A percentile compares a stretch with the other conserved stretches of the same genome.
Conservation (phyloP, 2,888 invertebrate genomes). For the Idaea straminata region DNA sequence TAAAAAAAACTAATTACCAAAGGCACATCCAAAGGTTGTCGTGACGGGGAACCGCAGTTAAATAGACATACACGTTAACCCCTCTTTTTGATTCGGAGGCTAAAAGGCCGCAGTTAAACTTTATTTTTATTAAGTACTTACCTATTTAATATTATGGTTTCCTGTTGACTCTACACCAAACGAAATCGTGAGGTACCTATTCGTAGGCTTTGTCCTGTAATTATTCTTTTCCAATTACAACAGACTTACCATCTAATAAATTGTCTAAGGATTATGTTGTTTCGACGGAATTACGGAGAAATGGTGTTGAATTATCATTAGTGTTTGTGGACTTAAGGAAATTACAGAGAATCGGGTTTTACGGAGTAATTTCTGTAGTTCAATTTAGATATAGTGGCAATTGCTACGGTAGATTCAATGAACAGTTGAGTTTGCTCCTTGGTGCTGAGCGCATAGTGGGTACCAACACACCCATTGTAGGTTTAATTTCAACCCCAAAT, state of each 20-base stretch:
- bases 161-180: neutral
- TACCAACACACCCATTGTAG: no score
- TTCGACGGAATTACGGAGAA: neutral
- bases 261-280: neutral
- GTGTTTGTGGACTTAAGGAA: neutral
- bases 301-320: slow-evolving; percentile 1
- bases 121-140: no score
- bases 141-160: neutral
- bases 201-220: neutral
- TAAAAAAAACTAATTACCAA: no score
- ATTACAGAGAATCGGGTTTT: neutral
- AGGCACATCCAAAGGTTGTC: no score
- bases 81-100: no score
- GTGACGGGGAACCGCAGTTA: no score
- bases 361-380: neutral
- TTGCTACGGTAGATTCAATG: neutral
- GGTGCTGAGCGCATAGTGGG: no score
- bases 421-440: neutral
- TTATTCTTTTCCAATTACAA: neutral
- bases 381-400: neutral
- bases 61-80: no score
- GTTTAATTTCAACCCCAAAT: no score
- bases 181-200: neutral
- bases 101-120: no score
- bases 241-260: neutral